Evolutionary conservation across 30 jellyfish, hydroid and myxozoan species (phyloP).

Genomic region (Pelagia noctiluca): DNA sequence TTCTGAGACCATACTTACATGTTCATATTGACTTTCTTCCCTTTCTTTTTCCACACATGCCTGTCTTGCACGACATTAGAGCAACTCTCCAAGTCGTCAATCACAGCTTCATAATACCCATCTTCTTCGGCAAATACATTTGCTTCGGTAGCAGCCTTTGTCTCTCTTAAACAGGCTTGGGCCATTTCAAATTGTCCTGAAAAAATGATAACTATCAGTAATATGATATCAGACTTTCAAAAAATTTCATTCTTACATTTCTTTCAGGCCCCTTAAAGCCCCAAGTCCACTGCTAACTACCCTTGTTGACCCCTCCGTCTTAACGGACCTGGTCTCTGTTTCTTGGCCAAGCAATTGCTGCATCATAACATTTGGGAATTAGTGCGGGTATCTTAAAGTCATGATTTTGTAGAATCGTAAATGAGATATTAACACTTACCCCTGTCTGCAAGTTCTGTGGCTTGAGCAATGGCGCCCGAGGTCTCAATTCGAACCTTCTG

Average conservation of each 20-base stretch:
- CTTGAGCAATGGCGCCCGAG: slow-evolving; percentile 54
- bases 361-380: neutral
- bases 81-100: slow-evolving; percentile 39
- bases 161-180: neutral
- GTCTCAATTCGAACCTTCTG: slow-evolving; percentile 73
- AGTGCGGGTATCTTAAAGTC: neutral
- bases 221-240: too few relatives aligned
- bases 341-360: too few relatives aligned
- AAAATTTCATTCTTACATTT: too few relatives aligned
- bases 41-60: slow-evolving; percentile 51
- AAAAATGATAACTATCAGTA: too few relatives aligned
- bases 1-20: too few relatives aligned
- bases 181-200: slow-evolving; percentile 66
- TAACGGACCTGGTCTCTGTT: too few relatives aligned
- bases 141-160: slow-evolving; percentile 4
- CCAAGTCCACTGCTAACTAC: too few relatives aligned
- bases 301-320: too few relatives aligned
- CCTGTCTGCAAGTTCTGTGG: slow-evolving; percentile 69
- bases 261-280: too few relatives aligned
- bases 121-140: slow-evolving; percentile 16
- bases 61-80: neutral
- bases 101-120: slow-evolving; percentile 18
- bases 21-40: slow-evolving; percentile 62
- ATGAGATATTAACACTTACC: slow-evolving; percentile 42
- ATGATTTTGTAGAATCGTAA: neutral